Base-by-base conservation (phyloP, 1,140 invertebrate genomes). In the Temnothorax curvispinosus region DNA sequence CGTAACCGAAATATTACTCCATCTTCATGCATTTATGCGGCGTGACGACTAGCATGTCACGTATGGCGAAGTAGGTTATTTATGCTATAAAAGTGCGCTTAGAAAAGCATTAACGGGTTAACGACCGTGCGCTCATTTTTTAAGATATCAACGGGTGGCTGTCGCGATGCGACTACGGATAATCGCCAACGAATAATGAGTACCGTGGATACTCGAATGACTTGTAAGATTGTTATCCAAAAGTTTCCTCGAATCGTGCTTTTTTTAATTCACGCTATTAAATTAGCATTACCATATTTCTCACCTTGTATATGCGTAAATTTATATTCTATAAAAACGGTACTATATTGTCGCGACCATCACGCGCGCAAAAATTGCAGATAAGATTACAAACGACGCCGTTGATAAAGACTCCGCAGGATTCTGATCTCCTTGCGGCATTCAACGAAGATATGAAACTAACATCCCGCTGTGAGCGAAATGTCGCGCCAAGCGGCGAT, bases 51-150 rank as follows among this genome's bases (percentile, higher is more conserved):
- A 27, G 21, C 35, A 81, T 21, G 15, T 54, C 64, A 56, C 21
- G 78, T 56, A 47, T 0, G 2, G 7, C 52, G 15, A 82, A 72
- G 27, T 82, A 71, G 15, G 35, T 44, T 56, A 52, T 81, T 81
- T 72, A 72, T 71, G 67, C 27, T 58, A 58, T 72, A 44, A 82
- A 82, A 72, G 27, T 21, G 18, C n/a, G 27, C 38, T 58, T 72
- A 47, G 18, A 47, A 82, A n/a, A 47, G 27, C 52, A 82, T 82
- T 82, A 60, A 82, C 32, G n/a, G n/a, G 13, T 80, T 82, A 72
- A 82, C 54, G 8, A 58, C 38, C 41, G 7, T 58, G 11, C 27
- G 50, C 21, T 82, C 4, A 32, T 82, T 82, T 69, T 67, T 41
- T 54, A 41, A 41, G n/a, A 67, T 80, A 67, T 69, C 9, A 41